phyloP scores from a whole-genome alignment of 2,888 invertebrate species.

The Plagodis pulveraria region DNA sequence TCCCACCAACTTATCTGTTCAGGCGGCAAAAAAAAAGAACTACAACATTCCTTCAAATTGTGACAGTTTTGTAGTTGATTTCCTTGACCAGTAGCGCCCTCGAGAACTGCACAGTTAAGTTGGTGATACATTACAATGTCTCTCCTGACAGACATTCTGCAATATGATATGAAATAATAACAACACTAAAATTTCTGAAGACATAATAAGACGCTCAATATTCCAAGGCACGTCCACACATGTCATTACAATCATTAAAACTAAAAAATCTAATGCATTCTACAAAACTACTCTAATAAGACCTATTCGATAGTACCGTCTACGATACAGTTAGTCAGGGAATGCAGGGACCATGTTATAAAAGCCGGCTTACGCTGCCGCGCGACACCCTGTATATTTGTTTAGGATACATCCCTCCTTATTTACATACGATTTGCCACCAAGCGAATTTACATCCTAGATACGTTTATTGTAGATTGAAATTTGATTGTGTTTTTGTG shows the following conservation, averaged over 20 bases:
- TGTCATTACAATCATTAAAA: conserved; percentile 42
- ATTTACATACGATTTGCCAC: conserved; percentile 61
- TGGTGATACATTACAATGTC: too few species aligned
- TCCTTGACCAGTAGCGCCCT: too few species aligned
- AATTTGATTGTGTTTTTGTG: conserved; percentile 49
- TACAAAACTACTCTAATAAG: conserved; percentile 47
- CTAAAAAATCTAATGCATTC: conserved; percentile 55
- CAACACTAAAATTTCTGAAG: too few species aligned
- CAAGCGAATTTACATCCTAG: conserved; percentile 59
- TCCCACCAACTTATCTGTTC: too few species aligned
- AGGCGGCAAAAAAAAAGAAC: too few species aligned
- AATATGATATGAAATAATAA: too few species aligned
- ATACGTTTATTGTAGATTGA: conserved; percentile 45
- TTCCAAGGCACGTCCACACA: conserved; percentile 29
- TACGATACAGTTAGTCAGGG: conserved; percentile 29
- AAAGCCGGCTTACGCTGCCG: conserved; percentile 58
- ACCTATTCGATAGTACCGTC: conserved; percentile 33
- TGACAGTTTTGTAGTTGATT: too few species aligned
- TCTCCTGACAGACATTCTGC: too few species aligned
- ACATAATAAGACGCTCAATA: conserved; percentile 25
- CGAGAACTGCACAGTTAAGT: too few species aligned
- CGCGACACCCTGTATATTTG: conserved; percentile 75
- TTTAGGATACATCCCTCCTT: conserved; percentile 77
- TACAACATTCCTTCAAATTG: too few species aligned
- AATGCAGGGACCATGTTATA: conserved; percentile 50